These are phyloP conservation scores for Chrysolina americana DNA, from an alignment of 2,888 invertebrate species.

Conservation along the genomic window DNA sequence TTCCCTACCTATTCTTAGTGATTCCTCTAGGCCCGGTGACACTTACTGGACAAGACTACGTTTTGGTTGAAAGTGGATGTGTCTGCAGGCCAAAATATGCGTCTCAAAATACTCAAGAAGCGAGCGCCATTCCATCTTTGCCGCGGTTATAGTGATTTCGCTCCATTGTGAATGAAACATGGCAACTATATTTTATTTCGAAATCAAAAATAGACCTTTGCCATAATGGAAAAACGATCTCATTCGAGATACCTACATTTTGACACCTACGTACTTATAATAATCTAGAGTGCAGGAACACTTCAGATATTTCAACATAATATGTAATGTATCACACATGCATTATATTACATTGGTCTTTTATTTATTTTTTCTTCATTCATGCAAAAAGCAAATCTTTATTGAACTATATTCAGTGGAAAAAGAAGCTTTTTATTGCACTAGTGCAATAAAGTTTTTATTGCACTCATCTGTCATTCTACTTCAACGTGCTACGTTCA, in stretches of 20 bases:
- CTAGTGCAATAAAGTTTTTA: no score
- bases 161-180: not conserved
- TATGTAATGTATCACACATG: no score
- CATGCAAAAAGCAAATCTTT: no score
- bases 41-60: constrained; percentile 93
- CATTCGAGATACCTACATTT: not conserved
- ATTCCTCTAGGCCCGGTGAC: constrained; percentile 92
- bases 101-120: constrained; percentile 63
- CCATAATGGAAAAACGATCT: constrained; percentile 16
- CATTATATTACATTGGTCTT: no score
- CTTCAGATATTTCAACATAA: no score
- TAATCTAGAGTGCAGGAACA: no score
- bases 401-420: no score
- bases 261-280: not conserved
- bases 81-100: constrained; percentile 80
- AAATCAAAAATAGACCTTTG: constrained; percentile 20
- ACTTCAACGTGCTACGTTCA: no score
- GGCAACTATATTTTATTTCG: not conserved
- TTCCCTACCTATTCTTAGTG: constrained; percentile 92
- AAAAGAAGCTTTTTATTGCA: no score
- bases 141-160: constrained; percentile 62
- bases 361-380: no score
- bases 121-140: constrained; percentile 66
- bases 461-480: no score
- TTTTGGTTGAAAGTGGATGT: constrained; percentile 95